These are phyloP conservation scores for Myotis myotis DNA, from an alignment of 2,797 vertebrate species.

Conservation along the genomic window DNA sequence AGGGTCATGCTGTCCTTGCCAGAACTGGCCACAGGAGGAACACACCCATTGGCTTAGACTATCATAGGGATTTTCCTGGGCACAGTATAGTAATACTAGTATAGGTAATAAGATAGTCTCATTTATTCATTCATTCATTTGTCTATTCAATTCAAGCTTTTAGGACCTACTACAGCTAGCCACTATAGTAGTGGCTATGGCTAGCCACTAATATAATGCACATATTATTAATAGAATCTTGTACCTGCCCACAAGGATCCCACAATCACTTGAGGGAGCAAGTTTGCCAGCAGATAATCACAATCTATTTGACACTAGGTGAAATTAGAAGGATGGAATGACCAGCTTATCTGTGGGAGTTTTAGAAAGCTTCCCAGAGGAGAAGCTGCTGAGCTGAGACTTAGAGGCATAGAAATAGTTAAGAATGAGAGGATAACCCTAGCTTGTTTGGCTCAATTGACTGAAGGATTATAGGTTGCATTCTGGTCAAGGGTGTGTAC, in stretches of 20 bases:
- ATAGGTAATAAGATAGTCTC: slow-evolving; percentile 7
- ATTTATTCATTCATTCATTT: slow-evolving; percentile 19
- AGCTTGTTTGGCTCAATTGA: background rate
- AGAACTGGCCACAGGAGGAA: slow-evolving; percentile 36
- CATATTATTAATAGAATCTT: background rate
- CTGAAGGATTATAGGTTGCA: too few species aligned
- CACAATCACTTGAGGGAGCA: background rate
- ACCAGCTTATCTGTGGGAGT: background rate
- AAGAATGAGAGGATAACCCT: background rate
- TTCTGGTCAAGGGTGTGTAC: too few species aligned
- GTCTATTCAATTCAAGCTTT: background rate
- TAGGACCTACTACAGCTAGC: background rate
- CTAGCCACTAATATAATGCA: background rate
- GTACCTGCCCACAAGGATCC: background rate
- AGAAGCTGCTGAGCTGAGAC: background rate
- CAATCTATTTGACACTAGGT: background rate
- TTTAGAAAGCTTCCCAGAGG: background rate
- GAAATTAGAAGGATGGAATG: background rate
- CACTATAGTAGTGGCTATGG: background rate
- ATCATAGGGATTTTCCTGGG: slow-evolving; percentile 54
- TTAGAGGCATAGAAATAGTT: background rate
- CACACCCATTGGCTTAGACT: slow-evolving; percentile 49
- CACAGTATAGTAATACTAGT: background rate
- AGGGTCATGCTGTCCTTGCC: slow-evolving; percentile 73
- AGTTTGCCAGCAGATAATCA: background rate